phyloP scores from a whole-genome alignment of 2,888 invertebrate genomes.

The Autographa pulchrina region DNA sequence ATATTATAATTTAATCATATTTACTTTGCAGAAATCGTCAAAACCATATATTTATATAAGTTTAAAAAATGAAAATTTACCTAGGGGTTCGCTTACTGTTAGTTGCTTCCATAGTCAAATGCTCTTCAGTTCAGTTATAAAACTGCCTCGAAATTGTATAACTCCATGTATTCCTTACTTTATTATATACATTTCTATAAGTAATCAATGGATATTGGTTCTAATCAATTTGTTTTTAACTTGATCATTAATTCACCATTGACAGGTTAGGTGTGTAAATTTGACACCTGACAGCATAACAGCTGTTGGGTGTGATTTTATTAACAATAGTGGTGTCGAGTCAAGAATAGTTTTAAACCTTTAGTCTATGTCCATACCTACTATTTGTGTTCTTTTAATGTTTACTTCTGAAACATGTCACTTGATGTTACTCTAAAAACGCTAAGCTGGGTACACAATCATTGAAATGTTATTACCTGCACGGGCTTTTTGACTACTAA shows the following conservation, averaged over 20 bases:
- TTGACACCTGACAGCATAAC: background rate
- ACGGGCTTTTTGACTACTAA: too few species aligned
- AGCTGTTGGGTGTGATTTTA: background rate
- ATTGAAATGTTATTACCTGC: too few species aligned
- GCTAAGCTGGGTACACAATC: too few species aligned
- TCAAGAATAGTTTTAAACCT: too few species aligned
- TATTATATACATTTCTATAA: background rate
- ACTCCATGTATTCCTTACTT: background rate
- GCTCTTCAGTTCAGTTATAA: background rate
- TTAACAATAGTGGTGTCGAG: background rate
- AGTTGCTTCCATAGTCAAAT: slow-evolving; percentile 67
- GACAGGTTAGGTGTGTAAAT: background rate
- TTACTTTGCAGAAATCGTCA: background rate
- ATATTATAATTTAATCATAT: slow-evolving; percentile 30
- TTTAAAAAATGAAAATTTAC: slow-evolving; percentile 53
- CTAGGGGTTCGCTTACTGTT: slow-evolving; percentile 75
- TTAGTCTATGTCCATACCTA: too few species aligned
- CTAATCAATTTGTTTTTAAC: background rate
- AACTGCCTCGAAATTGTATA: background rate
- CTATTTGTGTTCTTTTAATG: too few species aligned
- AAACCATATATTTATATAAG: background rate
- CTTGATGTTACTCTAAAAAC: too few species aligned
- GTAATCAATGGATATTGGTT: background rate
- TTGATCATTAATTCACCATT: background rate
- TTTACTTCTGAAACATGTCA: too few species aligned